Base-by-base conservation (phyloP, 2,888 invertebrate genomes). In the Neuroscelio doddi region DNA sequence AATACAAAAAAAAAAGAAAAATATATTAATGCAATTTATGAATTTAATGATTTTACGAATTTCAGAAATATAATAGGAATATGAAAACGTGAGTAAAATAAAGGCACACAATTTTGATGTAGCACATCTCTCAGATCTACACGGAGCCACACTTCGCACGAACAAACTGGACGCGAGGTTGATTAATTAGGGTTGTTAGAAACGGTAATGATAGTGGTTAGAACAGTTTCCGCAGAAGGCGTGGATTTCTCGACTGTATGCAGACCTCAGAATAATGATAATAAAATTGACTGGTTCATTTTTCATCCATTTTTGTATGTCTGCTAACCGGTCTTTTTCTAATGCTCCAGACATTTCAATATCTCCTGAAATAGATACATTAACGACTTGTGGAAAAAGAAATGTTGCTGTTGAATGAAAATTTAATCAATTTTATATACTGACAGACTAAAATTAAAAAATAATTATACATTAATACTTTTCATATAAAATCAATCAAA, bases 141-240 rank as follows among this genome's bases (percentile, higher is more conserved):
- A n/a, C 15, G 38, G 16, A 9, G n/a, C 17, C 16, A 50, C 26
- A 39, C 16, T 24, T 16, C 45, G 17, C 32, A 44, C 16, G 38
- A 38, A 12, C 38, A 38, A 38, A 38, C 38, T 38, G 30, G 38
- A 41, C 34, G 10, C 16, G 32, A 46, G 17, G 21, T 42, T 47
- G 64, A 53, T 57, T 61, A 62, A 68, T 68, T 62, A 53, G 47
- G 56, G 56, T 53, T 53, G 53, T 64, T 59, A 50, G 38, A 4
- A n/a, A n/a, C 57, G 64, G 32, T 58, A 63, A 66, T 52, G 53
- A 66, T 42, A 53, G 49, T 58, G 41, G 47, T 63, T 56, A 58
- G 46, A 27, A 39, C 26, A 42, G 24, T 26, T 50, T 26, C 51
- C 47, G 36, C 30, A n/a, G 47, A 26, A 34, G 29, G 46, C 39